Base-by-base conservation (phyloP, 2,797 vertebrate species). In the Merluccius polli region DNA sequence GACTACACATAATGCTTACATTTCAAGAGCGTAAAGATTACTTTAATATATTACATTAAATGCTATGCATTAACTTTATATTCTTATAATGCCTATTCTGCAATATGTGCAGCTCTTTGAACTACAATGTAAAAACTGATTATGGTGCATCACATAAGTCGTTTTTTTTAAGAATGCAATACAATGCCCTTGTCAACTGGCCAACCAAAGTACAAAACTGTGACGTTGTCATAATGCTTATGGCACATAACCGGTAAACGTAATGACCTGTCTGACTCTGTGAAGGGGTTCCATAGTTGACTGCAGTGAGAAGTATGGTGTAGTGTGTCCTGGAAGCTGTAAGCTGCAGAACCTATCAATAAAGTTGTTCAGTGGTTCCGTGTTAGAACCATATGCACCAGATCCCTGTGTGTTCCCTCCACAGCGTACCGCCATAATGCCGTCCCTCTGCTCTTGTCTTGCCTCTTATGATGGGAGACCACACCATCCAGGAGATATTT, bases 281-380 rank as follows among this genome's bases (percentile, higher is more conserved):
- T 82, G 83, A 84, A 86, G 86, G 82, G 82, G 78, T 83, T 83
- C 81, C 77, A 65, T 73, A 85, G 91, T 89, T 83, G 81, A 65
- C 89, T 90, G 88, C 90, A 87, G 88, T 91, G 79, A 89, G 74
- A 86, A 44, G 78, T 72, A 87, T 88, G 90, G 90, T 91, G 91
- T 90, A 87, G 90, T 89, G 89, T 93, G 89, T 90, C 88, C 90
- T 91, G 91, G 90, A 85, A 88, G 90, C 91, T 92, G 91, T 91
- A 91, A 89, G 91, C 91, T 92, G 87, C 90, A 92, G 89, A 92
- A 89, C 90, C 91, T 93, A 87, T 93, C 90, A 92, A 93, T 93
- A 93, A 93, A 93, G 90, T 86, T 92, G 81, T 90, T 91, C 79
- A 85, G 88, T 87, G 91, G 90, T 92, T 93, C 90, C 44, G 78